Conservation (phyloP, 2,113 vertebrate species). For the Zosterops hypoxanthus region DNA sequence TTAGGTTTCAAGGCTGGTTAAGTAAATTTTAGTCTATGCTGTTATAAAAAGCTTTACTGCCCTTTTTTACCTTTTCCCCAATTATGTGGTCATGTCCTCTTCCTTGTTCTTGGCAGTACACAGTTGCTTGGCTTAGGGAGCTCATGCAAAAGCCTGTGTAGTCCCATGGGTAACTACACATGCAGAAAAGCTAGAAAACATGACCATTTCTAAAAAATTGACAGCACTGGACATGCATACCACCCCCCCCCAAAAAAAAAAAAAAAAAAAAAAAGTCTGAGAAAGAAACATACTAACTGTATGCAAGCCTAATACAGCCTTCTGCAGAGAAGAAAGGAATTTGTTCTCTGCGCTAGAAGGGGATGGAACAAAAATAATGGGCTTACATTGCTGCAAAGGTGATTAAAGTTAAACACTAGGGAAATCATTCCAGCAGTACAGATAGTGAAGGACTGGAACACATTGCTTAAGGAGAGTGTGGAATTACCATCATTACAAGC, state of each 20-base stretch:
- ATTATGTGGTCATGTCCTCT: neutral
- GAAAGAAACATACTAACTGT: neutral
- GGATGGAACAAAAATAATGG: neutral
- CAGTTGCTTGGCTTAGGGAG: neutral
- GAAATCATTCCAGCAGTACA: neutral
- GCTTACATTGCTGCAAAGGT: neutral
- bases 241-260: too few species aligned
- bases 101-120: constrained; percentile 1
- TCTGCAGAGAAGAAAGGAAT: neutral
- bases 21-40: neutral
- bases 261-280: neutral
- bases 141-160: neutral
- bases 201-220: neutral
- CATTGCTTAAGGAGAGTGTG: neutral
- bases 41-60: neutral
- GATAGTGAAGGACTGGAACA: constrained; percentile 7
- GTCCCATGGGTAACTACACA: neutral
- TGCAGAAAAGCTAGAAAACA: neutral
- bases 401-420: neutral
- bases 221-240: neutral
- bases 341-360: neutral
- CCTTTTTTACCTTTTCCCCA: neutral
- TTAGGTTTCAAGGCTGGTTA: neutral
- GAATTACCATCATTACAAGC: neutral
- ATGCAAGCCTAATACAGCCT: neutral